Evolutionary conservation across 2,113 vertebrate species (phyloP).

Genomic region (Rhombomys opimus): DNA sequence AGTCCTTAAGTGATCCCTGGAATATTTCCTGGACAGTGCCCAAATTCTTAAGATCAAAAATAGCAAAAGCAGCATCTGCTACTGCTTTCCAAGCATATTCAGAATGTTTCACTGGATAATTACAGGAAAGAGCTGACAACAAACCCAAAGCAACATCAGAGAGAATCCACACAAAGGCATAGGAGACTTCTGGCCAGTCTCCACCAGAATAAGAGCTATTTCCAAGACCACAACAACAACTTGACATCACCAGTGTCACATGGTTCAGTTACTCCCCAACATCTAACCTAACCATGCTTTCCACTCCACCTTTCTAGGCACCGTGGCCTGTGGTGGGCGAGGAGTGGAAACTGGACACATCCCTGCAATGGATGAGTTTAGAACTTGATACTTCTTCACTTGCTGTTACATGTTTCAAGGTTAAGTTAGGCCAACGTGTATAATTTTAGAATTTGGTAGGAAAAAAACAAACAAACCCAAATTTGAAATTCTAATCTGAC

Average conservation of each 20-base stretch:
- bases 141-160: not conserved
- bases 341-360: not conserved
- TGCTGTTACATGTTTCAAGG: not conserved
- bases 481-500: not conserved
- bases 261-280: not conserved
- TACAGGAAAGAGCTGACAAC: not conserved
- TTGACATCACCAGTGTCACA: not conserved
- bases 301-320: not conserved
- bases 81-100: not conserved
- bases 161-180: constrained; percentile 16
- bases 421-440: not conserved
- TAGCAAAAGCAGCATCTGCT: not conserved
- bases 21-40: not conserved
- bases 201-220: not conserved
- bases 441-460: constrained; percentile 3
- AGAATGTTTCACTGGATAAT: not conserved
- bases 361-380: not conserved
- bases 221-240: not conserved
- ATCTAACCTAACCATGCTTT: not conserved
- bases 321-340: not conserved
- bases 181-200: not conserved
- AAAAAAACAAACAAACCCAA: not conserved
- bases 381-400: not conserved
- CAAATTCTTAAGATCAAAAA: constrained; percentile 1
- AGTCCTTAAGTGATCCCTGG: not conserved